These are phyloP conservation scores for Tragelaphus strepsiceros DNA, from an alignment of 2,113 vertebrate genomes.

Conservation along the genomic window DNA sequence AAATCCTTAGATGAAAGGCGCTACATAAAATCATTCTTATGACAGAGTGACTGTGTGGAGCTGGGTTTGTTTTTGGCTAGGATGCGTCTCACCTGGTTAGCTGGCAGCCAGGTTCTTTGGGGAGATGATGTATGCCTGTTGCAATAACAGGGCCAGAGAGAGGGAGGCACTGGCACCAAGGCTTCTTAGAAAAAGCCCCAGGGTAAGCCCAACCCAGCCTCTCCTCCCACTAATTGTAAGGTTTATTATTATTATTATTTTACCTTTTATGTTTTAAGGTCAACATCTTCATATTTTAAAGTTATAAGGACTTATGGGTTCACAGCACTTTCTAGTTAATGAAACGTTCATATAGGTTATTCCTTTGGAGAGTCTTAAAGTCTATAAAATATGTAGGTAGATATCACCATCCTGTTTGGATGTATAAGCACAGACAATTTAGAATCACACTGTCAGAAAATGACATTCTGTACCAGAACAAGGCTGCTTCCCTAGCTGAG, in stretches of 20 bases:
- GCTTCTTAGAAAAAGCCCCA: not conserved
- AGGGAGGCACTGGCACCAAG: not conserved
- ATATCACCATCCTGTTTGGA: not conserved
- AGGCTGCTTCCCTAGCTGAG: not conserved
- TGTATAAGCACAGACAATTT: not conserved
- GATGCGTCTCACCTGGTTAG: not conserved
- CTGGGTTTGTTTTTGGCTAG: not conserved
- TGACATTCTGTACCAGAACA: not conserved
- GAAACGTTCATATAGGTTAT: not conserved
- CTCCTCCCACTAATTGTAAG: not conserved
- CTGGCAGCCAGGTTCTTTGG: not conserved
- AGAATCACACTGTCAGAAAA: not conserved
- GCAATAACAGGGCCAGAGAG: not conserved
- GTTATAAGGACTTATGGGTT: not conserved
- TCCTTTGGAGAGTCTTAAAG: not conserved
- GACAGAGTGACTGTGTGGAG: not conserved
- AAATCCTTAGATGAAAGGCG: not conserved
- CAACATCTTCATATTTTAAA: not conserved
- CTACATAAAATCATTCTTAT: not conserved
- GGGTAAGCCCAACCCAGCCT: not conserved
- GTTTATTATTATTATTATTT: not conserved
- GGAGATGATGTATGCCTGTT: constrained; percentile 6
- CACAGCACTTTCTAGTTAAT: not conserved
- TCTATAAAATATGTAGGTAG: not conserved
- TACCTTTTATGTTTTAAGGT: not conserved